A percentile compares a stretch with the other conserved stretches of the same genome.
phyloP scores from a whole-genome alignment of 1,140 invertebrate genomes.

The Trichonephila inaurata region DNA sequence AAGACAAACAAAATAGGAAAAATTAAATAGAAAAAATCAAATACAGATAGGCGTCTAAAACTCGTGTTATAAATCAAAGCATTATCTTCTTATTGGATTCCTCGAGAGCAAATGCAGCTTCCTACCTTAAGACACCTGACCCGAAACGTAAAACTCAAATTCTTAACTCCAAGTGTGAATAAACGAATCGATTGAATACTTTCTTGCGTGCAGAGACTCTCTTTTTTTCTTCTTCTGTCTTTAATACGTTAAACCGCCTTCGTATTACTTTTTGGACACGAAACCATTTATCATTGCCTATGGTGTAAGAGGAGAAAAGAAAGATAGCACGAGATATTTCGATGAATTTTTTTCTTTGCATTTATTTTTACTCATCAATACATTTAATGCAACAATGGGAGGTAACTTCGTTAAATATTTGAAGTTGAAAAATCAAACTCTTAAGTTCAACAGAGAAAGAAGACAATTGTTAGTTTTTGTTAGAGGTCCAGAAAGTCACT shows the following conservation, averaged over 20 bases:
- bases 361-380: background rate
- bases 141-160: background rate
- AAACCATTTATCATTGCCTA: background rate
- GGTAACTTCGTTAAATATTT: no score
- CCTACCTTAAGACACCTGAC: background rate
- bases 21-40: background rate
- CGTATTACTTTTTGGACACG: background rate
- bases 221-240: background rate
- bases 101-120: background rate
- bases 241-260: slow-evolving; percentile 22
- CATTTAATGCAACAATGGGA: no score
- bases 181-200: background rate
- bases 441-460: no score
- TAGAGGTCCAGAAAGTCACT: no score
- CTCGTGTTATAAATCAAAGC: background rate
- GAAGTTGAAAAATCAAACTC: no score
- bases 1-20: no score
- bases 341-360: background rate
- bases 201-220: background rate
- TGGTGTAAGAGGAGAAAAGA: background rate
- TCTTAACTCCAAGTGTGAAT: background rate
- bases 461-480: no score
- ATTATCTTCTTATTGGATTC: background rate
- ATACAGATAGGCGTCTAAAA: background rate
- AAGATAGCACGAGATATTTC: background rate